A percentile compares a stretch with the other conserved stretches of the same genome.
Evolutionary conservation across 2,113 vertebrate genomes (phyloP).

Genomic region (Urocolius indicus): DNA sequence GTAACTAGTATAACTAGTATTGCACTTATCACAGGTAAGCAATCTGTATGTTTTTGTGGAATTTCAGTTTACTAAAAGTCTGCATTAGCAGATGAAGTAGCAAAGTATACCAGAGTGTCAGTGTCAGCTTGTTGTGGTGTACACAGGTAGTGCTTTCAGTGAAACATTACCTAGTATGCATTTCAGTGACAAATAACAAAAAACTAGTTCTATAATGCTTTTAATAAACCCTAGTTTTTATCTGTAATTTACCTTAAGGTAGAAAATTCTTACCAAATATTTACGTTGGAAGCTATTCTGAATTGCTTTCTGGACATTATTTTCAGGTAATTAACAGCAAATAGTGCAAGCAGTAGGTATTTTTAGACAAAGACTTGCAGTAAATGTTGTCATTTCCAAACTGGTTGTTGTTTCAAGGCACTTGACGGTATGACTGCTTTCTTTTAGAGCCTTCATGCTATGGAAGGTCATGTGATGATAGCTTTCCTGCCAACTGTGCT

Average conservation of each 20-base stretch:
- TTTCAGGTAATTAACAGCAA: neutral
- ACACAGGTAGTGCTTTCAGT: neutral
- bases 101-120: neutral
- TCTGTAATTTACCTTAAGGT: neutral
- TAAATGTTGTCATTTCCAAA: neutral
- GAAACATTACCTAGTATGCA: neutral
- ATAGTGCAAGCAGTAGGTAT: neutral
- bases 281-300: neutral
- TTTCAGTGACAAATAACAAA: neutral
- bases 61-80: neutral
- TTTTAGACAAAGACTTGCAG: neutral
- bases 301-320: neutral
- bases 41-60: neutral
- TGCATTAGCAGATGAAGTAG: neutral
- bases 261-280: neutral
- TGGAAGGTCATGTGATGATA: slow-evolving; percentile 97
- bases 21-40: neutral
- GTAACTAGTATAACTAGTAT: neutral
- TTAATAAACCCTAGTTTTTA: neutral
- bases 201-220: neutral
- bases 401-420: neutral
- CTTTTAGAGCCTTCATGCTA: slow-evolving; percentile 91
- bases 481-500: slow-evolving; percentile 95
- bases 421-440: neutral
- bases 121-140: neutral